Conservation (phyloP, 2,797 vertebrate species). For the Meda fulgida region DNA sequence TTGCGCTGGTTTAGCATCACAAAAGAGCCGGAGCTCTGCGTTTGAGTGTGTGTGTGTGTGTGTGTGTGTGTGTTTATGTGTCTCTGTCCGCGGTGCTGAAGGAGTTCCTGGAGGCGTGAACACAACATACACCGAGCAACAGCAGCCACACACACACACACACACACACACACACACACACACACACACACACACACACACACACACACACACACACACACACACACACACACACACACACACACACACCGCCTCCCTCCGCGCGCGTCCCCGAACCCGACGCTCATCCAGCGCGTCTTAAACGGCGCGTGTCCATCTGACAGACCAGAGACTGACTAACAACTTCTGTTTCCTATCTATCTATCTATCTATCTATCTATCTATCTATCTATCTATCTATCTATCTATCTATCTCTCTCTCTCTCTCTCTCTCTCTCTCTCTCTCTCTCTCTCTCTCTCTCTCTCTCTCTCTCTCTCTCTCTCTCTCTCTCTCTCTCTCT, state of each 20-base stretch:
- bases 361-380: not conserved
- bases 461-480: not conserved
- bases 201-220: not conserved
- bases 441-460: not conserved
- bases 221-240: no score
- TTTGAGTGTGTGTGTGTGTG: conserved; percentile 47
- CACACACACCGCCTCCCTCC: no score
- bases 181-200: conserved; percentile 9
- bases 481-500: conserved; percentile 21
- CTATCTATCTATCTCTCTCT: not conserved
- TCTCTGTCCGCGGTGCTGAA: conserved; percentile 86
- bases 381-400: conserved; percentile 31
- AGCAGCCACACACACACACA: conserved; percentile 7
- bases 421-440: not conserved
- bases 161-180: not conserved
- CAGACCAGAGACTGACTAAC: no score
- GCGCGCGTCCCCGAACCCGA: no score
- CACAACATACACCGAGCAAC: not conserved
- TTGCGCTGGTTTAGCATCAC: conserved; percentile 63
- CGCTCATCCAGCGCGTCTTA: no score
- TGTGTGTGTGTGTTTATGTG: conserved; percentile 42
- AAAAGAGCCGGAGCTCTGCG: conserved; percentile 55
- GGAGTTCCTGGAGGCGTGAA: conserved; percentile 64
- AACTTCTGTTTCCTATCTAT: no score
- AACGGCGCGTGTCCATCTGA: no score